Base-by-base conservation (phyloP, 2,113 vertebrate species). In the Collichthys lucidus region DNA sequence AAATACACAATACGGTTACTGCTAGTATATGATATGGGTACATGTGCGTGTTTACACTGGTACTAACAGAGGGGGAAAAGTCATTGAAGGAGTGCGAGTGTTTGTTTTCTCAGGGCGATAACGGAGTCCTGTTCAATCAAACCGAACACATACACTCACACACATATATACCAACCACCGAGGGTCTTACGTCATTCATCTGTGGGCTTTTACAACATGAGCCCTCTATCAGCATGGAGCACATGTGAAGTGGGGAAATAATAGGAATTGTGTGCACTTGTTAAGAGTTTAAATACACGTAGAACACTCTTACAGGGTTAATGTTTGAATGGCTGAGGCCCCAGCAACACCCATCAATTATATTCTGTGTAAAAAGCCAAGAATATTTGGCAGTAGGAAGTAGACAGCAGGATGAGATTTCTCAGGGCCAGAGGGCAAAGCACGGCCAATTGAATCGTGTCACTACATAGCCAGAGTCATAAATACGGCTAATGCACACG, bases 31-130 rank as follows among this genome's bases (percentile, higher is more conserved):
- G n/a, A 57, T 52, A 29, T 12, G 26, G 12, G 10, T n/a, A 55
- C 4, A 57, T 44, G 47, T 24, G 44, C 24, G 42, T 57, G 70
- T 79, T 60, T 65, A 49, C 35, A 64, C 11, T 44, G 24, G 53
- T 35, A 31, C 11, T n/a, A 24, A 55, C 5, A 4, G 24, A 63
- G 22, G 4, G 4, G 4, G 0, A 24, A 80, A 61, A 49, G 44
- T 74, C 6, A 80, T 56, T 76, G 20, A 73, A 60, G 29, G 46
- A 12, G 29, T 59, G 59, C 35, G 69, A 53, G 44, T 44, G 44
- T 15, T 56, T 44, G 57, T 78, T 79, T 76, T 74, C 55, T 77
- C 22, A 78, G 24, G 79, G 74, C 12, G 55, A 77, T 73, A 71
- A 40, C 17, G 1, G 20, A 72, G 3, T 56, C 44, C 29, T 67